Percentiles rank a stretch among this genome's conserved stretches.
phyloP scores from a whole-genome alignment of 2,888 invertebrate genomes.

The Taenaris catops region DNA sequence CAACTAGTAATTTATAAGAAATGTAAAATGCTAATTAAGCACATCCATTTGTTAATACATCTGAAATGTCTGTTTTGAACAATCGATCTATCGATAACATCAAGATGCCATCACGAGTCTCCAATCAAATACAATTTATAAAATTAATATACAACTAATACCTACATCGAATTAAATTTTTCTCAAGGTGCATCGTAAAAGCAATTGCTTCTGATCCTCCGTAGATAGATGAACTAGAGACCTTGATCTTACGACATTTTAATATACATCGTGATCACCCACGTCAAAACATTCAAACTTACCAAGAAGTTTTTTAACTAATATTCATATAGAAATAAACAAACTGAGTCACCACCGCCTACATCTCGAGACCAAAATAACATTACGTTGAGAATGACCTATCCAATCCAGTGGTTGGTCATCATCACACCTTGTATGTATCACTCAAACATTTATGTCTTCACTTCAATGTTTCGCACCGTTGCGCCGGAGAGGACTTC shows the following conservation, averaged over 20 bases:
- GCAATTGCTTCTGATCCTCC: background rate
- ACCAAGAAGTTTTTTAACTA: slow-evolving; percentile 8
- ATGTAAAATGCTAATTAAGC: no score
- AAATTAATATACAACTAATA: background rate
- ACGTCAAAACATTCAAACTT: slow-evolving; percentile 23
- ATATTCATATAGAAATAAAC: slow-evolving; percentile 6
- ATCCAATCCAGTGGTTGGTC: background rate
- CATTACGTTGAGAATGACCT: slow-evolving; percentile 2
- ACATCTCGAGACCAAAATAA: slow-evolving; percentile 7
- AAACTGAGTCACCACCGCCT: slow-evolving; percentile 13
- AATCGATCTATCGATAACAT: no score
- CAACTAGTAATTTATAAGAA: no score
- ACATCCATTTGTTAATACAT: no score
- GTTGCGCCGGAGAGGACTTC: no score
- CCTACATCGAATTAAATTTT: background rate
- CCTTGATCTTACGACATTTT: slow-evolving; percentile 29
- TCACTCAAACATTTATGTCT: no score
- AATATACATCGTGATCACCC: slow-evolving; percentile 27
- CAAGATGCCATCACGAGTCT: no score
- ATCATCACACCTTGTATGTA: slow-evolving; percentile 1
- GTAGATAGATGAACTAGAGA: slow-evolving; percentile 15
- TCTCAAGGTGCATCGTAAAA: slow-evolving; percentile 6
- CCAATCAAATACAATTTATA: no score
- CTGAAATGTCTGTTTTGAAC: no score
- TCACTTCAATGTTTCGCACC: no score